Conservation (phyloP, 2,888 invertebrate species). For the Spodoptera exigua region DNA sequence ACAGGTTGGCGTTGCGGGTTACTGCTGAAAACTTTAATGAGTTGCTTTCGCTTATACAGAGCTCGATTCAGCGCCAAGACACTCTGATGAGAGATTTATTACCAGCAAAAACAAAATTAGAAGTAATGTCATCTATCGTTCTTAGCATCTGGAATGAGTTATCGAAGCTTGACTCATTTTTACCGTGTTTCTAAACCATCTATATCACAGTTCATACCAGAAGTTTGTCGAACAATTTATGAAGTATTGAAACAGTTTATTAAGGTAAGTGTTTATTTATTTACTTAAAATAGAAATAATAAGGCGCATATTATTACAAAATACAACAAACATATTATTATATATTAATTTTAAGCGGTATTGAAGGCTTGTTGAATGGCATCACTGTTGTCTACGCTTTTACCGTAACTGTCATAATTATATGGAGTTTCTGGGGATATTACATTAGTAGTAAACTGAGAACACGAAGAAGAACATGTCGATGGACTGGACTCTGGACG, state of each 20-base stretch:
- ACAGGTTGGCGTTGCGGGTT: slow-evolving; percentile 34
- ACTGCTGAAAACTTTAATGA: slow-evolving; percentile 37
- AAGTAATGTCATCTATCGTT: slow-evolving; percentile 37
- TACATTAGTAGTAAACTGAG: no score
- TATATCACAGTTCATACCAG: no score
- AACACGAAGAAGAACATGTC: no score
- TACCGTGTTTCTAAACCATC: no score
- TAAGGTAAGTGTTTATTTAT: slow-evolving; percentile 22
- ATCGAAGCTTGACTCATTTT: no score
- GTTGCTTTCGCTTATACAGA: no score
- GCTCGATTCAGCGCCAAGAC: slow-evolving; percentile 22
- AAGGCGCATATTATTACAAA: slow-evolving; percentile 17
- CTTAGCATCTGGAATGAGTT: slow-evolving; percentile 26
- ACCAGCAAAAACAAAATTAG: slow-evolving; percentile 42
- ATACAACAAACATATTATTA: slow-evolving; percentile 31
- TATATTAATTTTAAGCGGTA: slow-evolving; percentile 36
- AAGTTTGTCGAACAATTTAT: no score
- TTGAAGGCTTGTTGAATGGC: slow-evolving; percentile 42
- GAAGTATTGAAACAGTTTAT: slow-evolving; percentile 14
- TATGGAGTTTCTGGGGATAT: no score
- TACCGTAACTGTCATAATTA: slow-evolving; percentile 35
- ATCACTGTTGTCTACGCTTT: slow-evolving; percentile 33
- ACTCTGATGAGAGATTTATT: slow-evolving; percentile 49
- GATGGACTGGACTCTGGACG: no score
- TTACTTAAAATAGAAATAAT: slow-evolving; percentile 17